Conservation (phyloP, 2,797 vertebrate genomes). For the Acrocephalus scirpaceus region DNA sequence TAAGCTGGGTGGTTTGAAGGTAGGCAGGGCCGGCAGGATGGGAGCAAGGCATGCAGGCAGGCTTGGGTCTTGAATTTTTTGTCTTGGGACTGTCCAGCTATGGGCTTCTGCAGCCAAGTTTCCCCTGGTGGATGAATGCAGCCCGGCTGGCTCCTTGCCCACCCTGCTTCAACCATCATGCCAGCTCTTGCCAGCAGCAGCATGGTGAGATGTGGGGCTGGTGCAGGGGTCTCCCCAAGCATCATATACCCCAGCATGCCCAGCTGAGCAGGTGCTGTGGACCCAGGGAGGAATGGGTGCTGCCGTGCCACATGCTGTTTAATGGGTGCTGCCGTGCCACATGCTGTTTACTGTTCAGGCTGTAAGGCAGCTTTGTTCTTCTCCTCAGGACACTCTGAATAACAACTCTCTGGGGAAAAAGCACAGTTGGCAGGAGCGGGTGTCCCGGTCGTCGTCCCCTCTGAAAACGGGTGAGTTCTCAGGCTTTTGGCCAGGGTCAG, state of each 20-base stretch:
- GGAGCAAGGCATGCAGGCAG: background rate
- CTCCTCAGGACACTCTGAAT: constrained; percentile 92
- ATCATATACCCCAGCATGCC: background rate
- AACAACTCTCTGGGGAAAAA: constrained; percentile 98
- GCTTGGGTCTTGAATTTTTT: background rate
- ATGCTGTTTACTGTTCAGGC: constrained; percentile 61
- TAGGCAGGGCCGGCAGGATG: background rate
- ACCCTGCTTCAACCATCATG: background rate
- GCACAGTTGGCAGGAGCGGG: constrained; percentile 98
- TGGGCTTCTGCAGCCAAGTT: background rate
- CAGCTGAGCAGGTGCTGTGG: background rate
- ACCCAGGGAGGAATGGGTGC: constrained; percentile 26
- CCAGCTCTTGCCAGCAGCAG: background rate
- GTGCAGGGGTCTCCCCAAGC: accelerated
- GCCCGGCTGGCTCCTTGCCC: background rate
- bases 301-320: too few relatives aligned
- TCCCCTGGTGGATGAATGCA: background rate
- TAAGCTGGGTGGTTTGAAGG: background rate
- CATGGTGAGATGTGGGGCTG: background rate
- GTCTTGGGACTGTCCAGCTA: background rate
- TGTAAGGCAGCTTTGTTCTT: constrained; percentile 74
- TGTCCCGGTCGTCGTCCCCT: constrained; percentile 91
- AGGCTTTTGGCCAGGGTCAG: background rate
- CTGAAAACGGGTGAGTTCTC: constrained; percentile 89
- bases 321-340: background rate